phyloP scores from a whole-genome alignment of 2,888 invertebrate species.

The Ferdinandea cuprea region DNA sequence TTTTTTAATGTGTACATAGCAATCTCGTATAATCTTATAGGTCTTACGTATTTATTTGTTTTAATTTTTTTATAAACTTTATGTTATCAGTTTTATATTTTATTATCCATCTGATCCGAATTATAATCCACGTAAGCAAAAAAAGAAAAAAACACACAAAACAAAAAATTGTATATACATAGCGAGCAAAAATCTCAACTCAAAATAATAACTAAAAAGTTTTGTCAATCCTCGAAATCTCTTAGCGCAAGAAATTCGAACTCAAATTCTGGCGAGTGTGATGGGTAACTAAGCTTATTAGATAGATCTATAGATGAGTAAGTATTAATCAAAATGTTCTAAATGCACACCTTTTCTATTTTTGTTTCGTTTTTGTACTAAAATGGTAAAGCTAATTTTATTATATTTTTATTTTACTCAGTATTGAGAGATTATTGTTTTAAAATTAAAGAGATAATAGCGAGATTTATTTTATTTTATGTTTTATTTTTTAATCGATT shows the following conservation, averaged over 20 bases:
- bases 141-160: background rate
- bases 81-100: slow-evolving; percentile 2
- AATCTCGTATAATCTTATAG: slow-evolving; percentile 45
- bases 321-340: slow-evolving; percentile 69
- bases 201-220: background rate
- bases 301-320: slow-evolving; percentile 65
- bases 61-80: slow-evolving; percentile 27
- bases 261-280: slow-evolving; percentile 27
- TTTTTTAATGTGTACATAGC: slow-evolving; percentile 64
- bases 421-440: background rate
- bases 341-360: slow-evolving; percentile 9
- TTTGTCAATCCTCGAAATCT: slow-evolving; percentile 14
- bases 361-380: slow-evolving; percentile 18
- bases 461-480: background rate
- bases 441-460: background rate
- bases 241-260: slow-evolving; percentile 13
- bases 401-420: no score
- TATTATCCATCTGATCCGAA: slow-evolving; percentile 5
- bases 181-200: background rate
- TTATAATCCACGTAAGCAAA: slow-evolving; percentile 2
- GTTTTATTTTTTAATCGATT: slow-evolving; percentile 9
- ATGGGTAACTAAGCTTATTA: slow-evolving; percentile 61
- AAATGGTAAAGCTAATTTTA: background rate
- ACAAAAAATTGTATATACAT: slow-evolving; percentile 32
- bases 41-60: slow-evolving; percentile 39